Conservation (phyloP, 2,113 vertebrate species). For the Ornithorhynchus anatinus region DNA sequence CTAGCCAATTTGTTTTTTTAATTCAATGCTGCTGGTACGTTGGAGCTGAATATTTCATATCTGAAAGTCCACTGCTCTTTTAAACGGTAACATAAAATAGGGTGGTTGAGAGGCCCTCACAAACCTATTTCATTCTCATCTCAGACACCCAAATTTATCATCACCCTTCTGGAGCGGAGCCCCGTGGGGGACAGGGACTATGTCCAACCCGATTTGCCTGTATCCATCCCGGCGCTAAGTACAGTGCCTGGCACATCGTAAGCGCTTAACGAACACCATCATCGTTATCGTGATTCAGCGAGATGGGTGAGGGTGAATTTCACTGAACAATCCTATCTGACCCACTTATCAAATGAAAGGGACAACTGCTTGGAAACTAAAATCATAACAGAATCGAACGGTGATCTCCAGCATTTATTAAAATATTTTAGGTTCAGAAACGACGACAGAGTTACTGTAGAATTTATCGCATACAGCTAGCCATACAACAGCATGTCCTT, state of each 20-base stretch:
- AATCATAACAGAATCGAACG: conserved; percentile 74
- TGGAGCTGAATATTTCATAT: conserved; percentile 6
- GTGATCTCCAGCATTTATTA: conserved; percentile 83
- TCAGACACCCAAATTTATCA: no score
- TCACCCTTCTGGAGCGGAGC: no score
- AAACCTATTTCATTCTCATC: neutral
- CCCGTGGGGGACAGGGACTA: no score
- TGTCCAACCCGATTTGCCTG: no score
- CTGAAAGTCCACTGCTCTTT: conserved; percentile 10
- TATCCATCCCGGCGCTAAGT: no score
- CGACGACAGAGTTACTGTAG: conserved; percentile 81
- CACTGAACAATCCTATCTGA: no score
- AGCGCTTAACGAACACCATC: no score
- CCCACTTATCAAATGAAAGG: no score
- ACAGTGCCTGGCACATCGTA: no score
- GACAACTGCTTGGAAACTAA: no score
- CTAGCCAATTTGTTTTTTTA: neutral
- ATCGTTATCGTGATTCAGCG: no score
- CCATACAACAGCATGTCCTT: conserved; percentile 81
- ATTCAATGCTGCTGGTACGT: conserved; percentile 12
- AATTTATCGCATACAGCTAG: conserved; percentile 81
- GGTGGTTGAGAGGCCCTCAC: conserved; percentile 39
- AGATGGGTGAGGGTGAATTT: no score
- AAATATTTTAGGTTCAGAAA: conserved; percentile 82
- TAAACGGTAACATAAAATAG: conserved; percentile 30